Evolutionary conservation across 2,888 invertebrate species (phyloP), one percentile per base, ranked within the genome.

Genomic region (Hydroisotoma schaefferi): DNA sequence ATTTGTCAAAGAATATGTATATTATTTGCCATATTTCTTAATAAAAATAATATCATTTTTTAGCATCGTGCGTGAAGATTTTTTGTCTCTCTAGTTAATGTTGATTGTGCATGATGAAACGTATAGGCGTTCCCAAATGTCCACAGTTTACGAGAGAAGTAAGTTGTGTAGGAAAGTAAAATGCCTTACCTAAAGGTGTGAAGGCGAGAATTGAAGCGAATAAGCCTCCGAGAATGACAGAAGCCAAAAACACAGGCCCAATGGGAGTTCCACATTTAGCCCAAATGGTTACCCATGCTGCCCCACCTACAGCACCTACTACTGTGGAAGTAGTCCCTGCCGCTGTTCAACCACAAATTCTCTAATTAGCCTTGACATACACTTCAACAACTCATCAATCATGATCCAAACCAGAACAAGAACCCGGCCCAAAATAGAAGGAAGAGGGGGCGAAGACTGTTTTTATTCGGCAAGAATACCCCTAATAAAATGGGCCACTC

Each of bases 261-360:
- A 84, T 76, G 0, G 86, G 85, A 63, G 83, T 80, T 2, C 84
- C 84, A 69, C 80, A 81, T 67, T 79, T 80, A 78, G 82, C 82
- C 85, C 86, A 87, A 65, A 84, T 77, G 4, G 81, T 72, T 40
- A 85, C 72, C 83, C 85, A 85, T 46, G 83, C 75, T 2, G 80
- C 76, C 2, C 85, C 86, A 64, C 83, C 82, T 58, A 83, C 76
- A 46, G 82, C 59, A 15, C 85, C 86, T 47, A 83, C 77, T 4
- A 82, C 57, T 2, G 80, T 73, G 0, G 84, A 80, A 15, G 81
- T 78, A 0, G 78, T 75, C 20, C 83, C 73, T 33, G 79, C 76
- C 59, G 78, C 85, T 85, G 76, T 67, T 55, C 48, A 49, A 38
- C 28, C 47, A 23, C 47, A 61, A n/a, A n/a, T n/a, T n/a, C n/a